Conservation (phyloP, 2,113 vertebrate species). For the Forbesichthys papilliferus region DNA sequence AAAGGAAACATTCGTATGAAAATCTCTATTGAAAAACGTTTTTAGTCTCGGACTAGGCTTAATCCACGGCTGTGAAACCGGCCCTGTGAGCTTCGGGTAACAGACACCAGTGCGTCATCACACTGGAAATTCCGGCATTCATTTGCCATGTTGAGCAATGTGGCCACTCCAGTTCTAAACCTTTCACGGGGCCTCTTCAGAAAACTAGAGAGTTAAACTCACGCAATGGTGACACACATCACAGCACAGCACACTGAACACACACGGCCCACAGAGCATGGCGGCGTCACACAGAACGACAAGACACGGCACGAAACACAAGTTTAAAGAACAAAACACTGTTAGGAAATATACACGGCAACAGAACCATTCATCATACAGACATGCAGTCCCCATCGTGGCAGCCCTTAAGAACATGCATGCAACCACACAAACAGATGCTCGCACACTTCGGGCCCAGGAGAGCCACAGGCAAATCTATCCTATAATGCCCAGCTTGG, state of each 20-base stretch:
- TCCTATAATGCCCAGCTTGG: neutral
- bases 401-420: neutral
- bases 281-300: slow-evolving; percentile 9
- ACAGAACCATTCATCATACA: slow-evolving; percentile 2
- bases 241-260: slow-evolving; percentile 1
- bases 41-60: too few species aligned
- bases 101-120: neutral
- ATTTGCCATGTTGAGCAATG: slow-evolving; percentile 5
- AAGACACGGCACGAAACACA: slow-evolving; percentile 18
- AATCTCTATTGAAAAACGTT: too few species aligned
- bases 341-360: neutral
- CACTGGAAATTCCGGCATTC: neutral
- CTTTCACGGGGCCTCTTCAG: neutral
- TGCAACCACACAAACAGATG: slow-evolving; percentile 9
- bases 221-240: slow-evolving; percentile 13
- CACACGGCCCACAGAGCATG: slow-evolving; percentile 1
- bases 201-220: neutral
- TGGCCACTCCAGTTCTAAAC: neutral
- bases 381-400: slow-evolving; percentile 53
- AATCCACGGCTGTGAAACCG: too few species aligned
- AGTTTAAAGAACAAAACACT: slow-evolving; percentile 18
- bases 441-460: slow-evolving; percentile 15
- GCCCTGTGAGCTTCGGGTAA: too few species aligned
- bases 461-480: slow-evolving; percentile 16
- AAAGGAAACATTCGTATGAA: too few species aligned